phyloP scores from a whole-genome alignment of 2,888 invertebrate genomes.

The Noctua fimbriata region DNA sequence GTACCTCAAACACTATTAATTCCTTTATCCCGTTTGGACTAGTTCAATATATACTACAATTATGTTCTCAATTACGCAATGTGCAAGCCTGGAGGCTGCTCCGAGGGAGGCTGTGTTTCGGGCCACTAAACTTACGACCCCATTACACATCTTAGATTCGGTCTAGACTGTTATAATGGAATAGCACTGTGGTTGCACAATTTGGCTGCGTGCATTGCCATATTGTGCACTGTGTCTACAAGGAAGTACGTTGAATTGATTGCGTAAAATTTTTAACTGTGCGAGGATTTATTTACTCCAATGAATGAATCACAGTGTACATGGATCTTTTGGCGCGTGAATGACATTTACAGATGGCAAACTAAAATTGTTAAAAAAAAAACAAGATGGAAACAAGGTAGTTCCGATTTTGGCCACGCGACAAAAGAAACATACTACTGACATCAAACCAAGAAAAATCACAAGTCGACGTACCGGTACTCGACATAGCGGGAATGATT shows the following conservation, averaged over 20 bases:
- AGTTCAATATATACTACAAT: slow-evolving; percentile 32
- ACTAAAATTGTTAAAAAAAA: background rate
- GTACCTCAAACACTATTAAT: background rate
- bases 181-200: slow-evolving; percentile 24
- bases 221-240: slow-evolving; percentile 16
- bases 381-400: no score
- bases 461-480: no score
- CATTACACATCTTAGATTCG: slow-evolving; percentile 53
- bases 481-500: no score
- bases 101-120: slow-evolving; percentile 38
- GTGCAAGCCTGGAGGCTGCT: slow-evolving; percentile 30
- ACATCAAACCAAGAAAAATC: no score
- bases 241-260: background rate
- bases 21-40: background rate
- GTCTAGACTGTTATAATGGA: slow-evolving; percentile 48
- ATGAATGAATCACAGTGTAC: background rate
- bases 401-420: background rate
- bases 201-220: slow-evolving; percentile 7
- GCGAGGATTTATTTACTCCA: background rate
- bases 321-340: background rate
- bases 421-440: background rate
- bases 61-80: slow-evolving; percentile 54
- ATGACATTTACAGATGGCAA: no score
- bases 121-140: slow-evolving; percentile 48
- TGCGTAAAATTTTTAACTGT: background rate